A percentile compares a stretch with the other conserved stretches of the same genome.
Conservation (phyloP, 2,797 vertebrate species). For the Melanotaenia parkinsoni region DNA sequence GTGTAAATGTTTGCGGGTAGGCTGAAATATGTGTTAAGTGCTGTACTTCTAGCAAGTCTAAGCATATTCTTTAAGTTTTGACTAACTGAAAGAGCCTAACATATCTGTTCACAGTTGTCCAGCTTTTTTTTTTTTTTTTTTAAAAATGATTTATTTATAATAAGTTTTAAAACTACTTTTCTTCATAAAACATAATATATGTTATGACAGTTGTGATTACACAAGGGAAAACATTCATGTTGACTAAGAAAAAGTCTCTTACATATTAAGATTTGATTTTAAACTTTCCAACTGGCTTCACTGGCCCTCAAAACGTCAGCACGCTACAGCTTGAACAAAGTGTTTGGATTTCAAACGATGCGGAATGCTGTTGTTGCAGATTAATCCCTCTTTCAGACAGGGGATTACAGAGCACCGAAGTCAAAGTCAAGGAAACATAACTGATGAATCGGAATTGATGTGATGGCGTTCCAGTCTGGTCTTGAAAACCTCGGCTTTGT, state of each 20-base stretch:
- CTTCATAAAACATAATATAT: no score
- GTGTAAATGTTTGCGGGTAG: no score
- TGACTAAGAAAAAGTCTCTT: background rate
- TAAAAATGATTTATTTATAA: no score
- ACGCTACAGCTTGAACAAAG: constrained; percentile 52
- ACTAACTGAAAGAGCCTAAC: background rate
- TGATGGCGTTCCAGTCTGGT: constrained; percentile 42
- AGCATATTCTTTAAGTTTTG: background rate
- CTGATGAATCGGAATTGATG: constrained; percentile 75
- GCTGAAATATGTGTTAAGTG: background rate
- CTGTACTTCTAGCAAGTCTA: background rate
- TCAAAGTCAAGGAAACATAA: constrained; percentile 73
- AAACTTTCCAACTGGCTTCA: constrained; percentile 10
- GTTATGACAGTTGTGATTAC: background rate
- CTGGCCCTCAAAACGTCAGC: constrained; percentile 41
- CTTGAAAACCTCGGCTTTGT: background rate
- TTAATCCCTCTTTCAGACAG: constrained; percentile 77
- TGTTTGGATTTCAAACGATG: constrained; percentile 72
- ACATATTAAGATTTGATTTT: background rate
- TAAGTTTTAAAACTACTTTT: no score
- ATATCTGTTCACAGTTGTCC: background rate
- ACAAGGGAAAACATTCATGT: background rate
- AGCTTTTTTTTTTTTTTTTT: no score
- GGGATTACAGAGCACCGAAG: constrained; percentile 66
- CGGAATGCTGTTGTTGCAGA: constrained; percentile 84